Base-by-base conservation (phyloP, 2,797 vertebrate genomes). In the Lepilemur septentrionalis region DNA sequence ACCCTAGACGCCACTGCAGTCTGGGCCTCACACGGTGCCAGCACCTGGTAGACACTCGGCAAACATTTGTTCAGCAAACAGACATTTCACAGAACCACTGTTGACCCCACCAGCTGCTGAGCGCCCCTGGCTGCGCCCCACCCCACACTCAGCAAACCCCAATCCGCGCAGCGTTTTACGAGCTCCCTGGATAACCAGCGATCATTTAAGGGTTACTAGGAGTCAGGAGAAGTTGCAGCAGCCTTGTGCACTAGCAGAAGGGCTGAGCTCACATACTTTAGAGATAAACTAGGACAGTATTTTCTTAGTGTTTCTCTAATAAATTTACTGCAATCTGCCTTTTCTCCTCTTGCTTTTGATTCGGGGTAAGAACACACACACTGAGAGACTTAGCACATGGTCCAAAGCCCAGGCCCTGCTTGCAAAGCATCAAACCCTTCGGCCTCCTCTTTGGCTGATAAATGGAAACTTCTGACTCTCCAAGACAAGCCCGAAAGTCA, bases 281-380 rank as follows among this genome's bases (percentile, higher is more conserved):
- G 72, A 67, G 46, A 48, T 43, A 55, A 89, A 82, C 9, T 43
- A 57, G 63, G 63, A 18, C 35, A 73, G 48, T 48, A 8, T 89
- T 90, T 78, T 52, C 87, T 70, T 41, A 91, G 43, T 61, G 28
- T 79, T 46, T 63, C 84, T 73, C 61, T 5, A 23, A 23, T n/a
- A 65, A 38, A 72, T 80, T 72, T 43, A 57, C 43, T 43, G 32
- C 63, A 1, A 14, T 83, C 80, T 87, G 28, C 38, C 70, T 82
- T 81, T 89, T 23, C 57, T 3, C 57, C 38, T 82, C 78, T 84
- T 63, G 89, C 92, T 92, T 81, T 90, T 92, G 81, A 94, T 72
- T 86, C 1, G 0, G 10, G 69, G 69, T 90, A 69, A 91, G 79
- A 72, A 59, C 20, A 0, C 41, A 18, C 41, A 2, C 8, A 12